These are phyloP conservation scores for fruit fly (Drosophila melanogaster) DNA, from an alignment of 1,140 invertebrate genomes.

Conservation along the genomic window DNA sequence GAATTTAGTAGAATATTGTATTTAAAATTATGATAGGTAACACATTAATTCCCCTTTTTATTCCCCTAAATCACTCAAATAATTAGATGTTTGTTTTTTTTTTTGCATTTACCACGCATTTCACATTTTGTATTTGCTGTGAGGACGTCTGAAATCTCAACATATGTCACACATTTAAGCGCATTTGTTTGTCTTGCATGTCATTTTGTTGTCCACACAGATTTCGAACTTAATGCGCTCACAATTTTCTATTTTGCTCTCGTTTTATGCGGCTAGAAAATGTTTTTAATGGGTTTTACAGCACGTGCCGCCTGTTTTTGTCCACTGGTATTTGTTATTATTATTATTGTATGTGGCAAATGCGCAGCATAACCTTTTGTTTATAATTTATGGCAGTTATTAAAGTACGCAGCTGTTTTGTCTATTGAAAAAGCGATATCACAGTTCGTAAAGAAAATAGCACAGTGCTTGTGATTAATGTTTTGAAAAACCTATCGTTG, in stretches of 20 bases:
- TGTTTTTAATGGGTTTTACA: slow-evolving; percentile 78
- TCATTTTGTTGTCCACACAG: slow-evolving; percentile 75
- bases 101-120: slow-evolving; percentile 18
- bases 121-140: slow-evolving; percentile 13
- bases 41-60: neutral
- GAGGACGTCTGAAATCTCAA: slow-evolving; percentile 14
- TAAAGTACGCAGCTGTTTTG: slow-evolving; percentile 45
- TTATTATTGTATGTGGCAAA: slow-evolving; percentile 29
- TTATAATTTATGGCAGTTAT: slow-evolving; percentile 59
- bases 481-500: neutral
- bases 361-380: slow-evolving; percentile 34
- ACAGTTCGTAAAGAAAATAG: neutral
- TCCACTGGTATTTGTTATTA: slow-evolving; percentile 38
- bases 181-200: slow-evolving; percentile 78
- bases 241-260: slow-evolving; percentile 34
- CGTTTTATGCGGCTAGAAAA: slow-evolving; percentile 50
- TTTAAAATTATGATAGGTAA: too few relatives aligned
- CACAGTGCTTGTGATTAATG: neutral
- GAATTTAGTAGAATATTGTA: too few relatives aligned
- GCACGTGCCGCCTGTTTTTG: slow-evolving; percentile 74
- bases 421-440: slow-evolving; percentile 6
- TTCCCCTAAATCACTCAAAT: neutral
- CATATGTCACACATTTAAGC: slow-evolving; percentile 69
- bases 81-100: slow-evolving; percentile 3
- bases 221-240: slow-evolving; percentile 65